Evolutionary conservation across 2,113 vertebrate species (phyloP).

Genomic region (Psilopogon haemacephalus): DNA sequence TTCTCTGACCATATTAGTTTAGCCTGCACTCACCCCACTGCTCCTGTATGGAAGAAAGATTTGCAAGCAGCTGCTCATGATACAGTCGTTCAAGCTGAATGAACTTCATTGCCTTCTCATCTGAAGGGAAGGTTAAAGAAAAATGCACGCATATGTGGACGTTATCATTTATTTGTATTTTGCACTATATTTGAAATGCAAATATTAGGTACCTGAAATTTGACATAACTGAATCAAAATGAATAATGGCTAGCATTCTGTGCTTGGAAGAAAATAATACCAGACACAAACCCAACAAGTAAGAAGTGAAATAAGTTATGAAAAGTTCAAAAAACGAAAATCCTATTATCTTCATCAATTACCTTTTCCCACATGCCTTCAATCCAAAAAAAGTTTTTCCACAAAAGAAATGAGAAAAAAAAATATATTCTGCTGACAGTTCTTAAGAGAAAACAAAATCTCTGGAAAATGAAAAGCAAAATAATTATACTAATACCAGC

Average conservation of each 20-base stretch:
- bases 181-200: not conserved
- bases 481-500: not conserved
- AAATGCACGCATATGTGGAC: constrained; percentile 1
- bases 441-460: not conserved
- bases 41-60: constrained; percentile 88
- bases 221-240: not conserved
- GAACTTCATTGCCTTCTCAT: constrained; percentile 91
- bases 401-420: not conserved
- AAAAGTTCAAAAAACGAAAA: not conserved
- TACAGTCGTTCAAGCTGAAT: constrained; percentile 92
- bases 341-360: not conserved
- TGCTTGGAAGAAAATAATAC: not conserved
- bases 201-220: not conserved
- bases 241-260: not conserved
- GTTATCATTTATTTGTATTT: not conserved
- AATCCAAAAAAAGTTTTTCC: not conserved
- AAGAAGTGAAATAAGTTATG: not conserved
- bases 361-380: not conserved
- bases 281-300: not conserved
- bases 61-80: constrained; percentile 90
- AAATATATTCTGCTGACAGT: not conserved
- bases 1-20: not conserved
- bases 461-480: not conserved
- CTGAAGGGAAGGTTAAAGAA: constrained; percentile 81
- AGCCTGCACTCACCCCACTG: constrained; percentile 86